Evolutionary conservation across 2,797 vertebrate species (phyloP).

Genomic region (Mus minutoides): DNA sequence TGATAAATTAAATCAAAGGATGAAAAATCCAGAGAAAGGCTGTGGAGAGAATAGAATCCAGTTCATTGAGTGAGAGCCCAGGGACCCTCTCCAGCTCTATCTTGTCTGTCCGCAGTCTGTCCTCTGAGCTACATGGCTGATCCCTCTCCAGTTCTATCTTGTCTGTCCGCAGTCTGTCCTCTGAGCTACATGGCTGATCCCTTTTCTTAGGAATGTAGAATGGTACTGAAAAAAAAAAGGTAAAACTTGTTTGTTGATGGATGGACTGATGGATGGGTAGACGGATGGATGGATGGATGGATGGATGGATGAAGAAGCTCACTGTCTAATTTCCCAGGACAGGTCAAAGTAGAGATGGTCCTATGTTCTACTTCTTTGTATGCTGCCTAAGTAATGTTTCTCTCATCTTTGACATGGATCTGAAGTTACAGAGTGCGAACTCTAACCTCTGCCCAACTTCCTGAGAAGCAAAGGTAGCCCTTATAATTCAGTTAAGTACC

Average conservation of each 20-base stretch:
- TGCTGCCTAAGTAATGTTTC: neutral
- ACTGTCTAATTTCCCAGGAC: neutral
- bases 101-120: neutral
- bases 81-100: neutral
- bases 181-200: neutral
- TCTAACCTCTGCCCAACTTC: neutral
- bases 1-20: neutral
- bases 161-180: neutral
- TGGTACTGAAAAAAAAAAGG: neutral
- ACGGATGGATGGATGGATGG: neutral
- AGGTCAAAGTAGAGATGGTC: neutral
- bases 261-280: neutral
- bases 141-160: neutral
- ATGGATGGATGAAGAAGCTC: neutral
- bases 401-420: neutral
- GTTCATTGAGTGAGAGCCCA: neutral
- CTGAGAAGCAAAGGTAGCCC: neutral
- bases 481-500: neutral
- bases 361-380: neutral
- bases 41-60: neutral
- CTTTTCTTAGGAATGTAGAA: neutral
- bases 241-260: neutral
- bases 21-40: neutral
- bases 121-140: neutral
- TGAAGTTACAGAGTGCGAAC: neutral